phyloP scores from a whole-genome alignment of 2,797 vertebrate species.

The Anableps anableps region DNA sequence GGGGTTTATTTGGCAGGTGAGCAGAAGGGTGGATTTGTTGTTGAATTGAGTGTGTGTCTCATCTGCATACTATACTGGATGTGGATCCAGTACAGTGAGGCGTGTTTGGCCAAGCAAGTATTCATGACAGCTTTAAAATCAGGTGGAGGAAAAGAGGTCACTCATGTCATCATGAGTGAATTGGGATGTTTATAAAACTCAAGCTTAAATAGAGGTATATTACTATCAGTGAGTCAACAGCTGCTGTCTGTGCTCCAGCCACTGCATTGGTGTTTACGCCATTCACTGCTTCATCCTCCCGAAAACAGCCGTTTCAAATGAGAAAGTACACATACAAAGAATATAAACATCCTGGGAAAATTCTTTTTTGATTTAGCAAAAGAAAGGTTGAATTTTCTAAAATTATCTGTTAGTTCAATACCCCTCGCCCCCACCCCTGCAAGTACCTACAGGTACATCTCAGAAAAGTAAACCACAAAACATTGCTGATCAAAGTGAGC shows the following conservation, averaged over 20 bases:
- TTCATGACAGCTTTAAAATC: background rate
- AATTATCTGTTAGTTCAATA: background rate
- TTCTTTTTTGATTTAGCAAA: background rate
- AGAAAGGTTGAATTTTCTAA: background rate
- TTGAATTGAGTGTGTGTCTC: background rate
- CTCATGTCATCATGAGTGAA: conserved; percentile 45
- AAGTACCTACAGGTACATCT: too few relatives aligned
- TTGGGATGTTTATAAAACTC: conserved; percentile 42
- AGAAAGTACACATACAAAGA: background rate
- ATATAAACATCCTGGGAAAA: background rate
- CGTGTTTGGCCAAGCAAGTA: conserved; percentile 2
- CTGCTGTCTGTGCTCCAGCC: background rate
- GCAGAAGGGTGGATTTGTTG: conserved; percentile 24
- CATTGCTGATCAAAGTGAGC: background rate
- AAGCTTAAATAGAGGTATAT: too few relatives aligned
- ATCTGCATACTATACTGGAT: background rate
- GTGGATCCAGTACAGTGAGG: background rate
- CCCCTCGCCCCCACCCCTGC: too few relatives aligned
- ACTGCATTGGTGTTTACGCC: background rate
- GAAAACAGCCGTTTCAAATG: background rate
- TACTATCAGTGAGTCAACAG: background rate
- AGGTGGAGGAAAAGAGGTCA: conserved; percentile 2
- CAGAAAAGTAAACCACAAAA: background rate
- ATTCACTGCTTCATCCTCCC: background rate
- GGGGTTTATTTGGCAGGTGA: conserved; percentile 42